Evolutionary conservation across 2,888 invertebrate genomes (phyloP), one percentile per base, ranked within the genome.

Genomic region (Thalpophila matura): DNA sequence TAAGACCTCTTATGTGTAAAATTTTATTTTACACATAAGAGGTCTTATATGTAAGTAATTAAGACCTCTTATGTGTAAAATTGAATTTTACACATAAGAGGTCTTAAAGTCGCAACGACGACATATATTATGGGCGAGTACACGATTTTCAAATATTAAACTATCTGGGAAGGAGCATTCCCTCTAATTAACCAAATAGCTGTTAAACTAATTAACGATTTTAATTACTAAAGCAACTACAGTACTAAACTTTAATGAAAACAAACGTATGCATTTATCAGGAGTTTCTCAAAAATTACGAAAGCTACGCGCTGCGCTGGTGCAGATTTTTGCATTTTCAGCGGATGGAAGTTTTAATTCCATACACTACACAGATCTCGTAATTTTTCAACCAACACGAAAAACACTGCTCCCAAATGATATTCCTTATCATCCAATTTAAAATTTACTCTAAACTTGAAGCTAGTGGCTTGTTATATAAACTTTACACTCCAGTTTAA

Each of bases 351-450:
- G 1, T 49, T 59, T 50, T 50, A 46, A 59, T 53, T 42, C 29
- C 6, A 56, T 45, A 7, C 29, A 45, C 42, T 56, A 38, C n/a
- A 72, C 7, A 60, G 40, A 35, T n/a, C 22, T 22, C 4, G 16
- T 42, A 42, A 22, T 53, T 37, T 40, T 71, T 56, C 29, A 51
- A 7, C 29, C n/a, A 27, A n/a, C 10, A 35, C 43, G 6, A 55
- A 35, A 65, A 70, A 35, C 55, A 47, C 43, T 53, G 49, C 40
- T 46, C 10, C 4, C 1, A 12, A 51, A 29, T 54, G 35, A 54
- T 71, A 59, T 46, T 24, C 22, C 65, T 70, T 65, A 72, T 67
- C 55, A 56, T 60, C 54, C 9, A 54, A 61, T 67, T 62, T 45
- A 4, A 57, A 60, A 56, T 74, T 65, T 42, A 50, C 38, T 63